Percentiles rank a stretch among this genome's conserved stretches.
phyloP scores from a whole-genome alignment of 2,797 vertebrate genomes.

The Microtus obscurus region DNA sequence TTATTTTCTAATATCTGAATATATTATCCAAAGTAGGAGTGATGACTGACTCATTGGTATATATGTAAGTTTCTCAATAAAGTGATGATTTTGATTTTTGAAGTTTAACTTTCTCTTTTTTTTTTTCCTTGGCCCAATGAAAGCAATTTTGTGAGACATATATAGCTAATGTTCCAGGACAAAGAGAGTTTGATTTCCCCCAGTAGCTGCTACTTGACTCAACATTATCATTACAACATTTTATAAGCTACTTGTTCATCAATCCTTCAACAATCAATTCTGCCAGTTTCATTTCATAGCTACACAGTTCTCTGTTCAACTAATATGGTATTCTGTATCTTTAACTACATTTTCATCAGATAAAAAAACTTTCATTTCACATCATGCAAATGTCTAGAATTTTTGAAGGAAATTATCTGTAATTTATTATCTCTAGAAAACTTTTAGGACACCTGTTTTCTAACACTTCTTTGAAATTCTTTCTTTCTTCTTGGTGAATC shows the following conservation, averaged over 20 bases:
- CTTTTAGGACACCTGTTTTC: not conserved
- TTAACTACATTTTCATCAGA: not conserved
- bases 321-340: not conserved
- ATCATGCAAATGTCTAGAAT: not conserved
- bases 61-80: conserved; percentile 42
- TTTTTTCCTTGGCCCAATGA: not conserved
- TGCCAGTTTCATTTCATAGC: not conserved
- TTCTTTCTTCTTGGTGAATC: conserved; percentile 18
- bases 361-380: not conserved
- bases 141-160: not conserved
- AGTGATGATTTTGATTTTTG: not conserved
- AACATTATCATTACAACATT: not conserved
- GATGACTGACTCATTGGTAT: not conserved
- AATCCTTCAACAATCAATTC: not conserved
- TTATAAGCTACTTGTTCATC: not conserved
- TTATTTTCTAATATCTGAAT: not conserved
- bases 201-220: not conserved
- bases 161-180: not conserved
- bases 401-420: not conserved
- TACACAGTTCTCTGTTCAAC: not conserved
- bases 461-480: conserved; percentile 1
- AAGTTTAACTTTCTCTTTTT: not conserved
- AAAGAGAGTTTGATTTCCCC: not conserved
- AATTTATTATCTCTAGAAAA: conserved; percentile 38
- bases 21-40: not conserved